Evolutionary conservation across 1,140 invertebrate genomes (phyloP), one percentile per base, ranked within the genome.

Genomic region (Leucophenga varia): DNA sequence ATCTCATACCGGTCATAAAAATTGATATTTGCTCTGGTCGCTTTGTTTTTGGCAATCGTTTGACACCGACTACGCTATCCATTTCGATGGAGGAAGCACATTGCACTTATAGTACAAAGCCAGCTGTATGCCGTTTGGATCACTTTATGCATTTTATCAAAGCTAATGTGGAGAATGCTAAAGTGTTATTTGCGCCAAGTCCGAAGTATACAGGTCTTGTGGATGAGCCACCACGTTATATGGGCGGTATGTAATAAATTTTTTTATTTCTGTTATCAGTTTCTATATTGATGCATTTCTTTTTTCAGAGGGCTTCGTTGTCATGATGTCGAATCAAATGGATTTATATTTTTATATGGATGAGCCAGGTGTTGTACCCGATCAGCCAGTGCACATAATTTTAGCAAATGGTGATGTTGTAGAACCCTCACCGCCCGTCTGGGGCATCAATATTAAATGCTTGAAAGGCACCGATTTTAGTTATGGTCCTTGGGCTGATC

Each of bases 401-500:
- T 74, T 97, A 41, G 91, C 91, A 1, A 95, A 96, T 79, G 94
- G 94, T 0, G 93, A 97, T 75, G 86, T 93, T 39, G 88, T 95
- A 5, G 88, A 93, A 64, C 88, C 91, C 12, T 90, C 91, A 48
- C 91, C 91, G 12, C 94, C 94, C 0, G 90, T 93, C 54, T 95
- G 93, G 90, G 93, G 93, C 2, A 85, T 97, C 3, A 93, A 96
- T 75, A 90, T 97, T 14, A 95, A 95, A 75, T 97, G 94, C 80
- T 91, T 94, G 2, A 96, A 97, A 79, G 94, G 83, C 17, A 98
- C 96, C 0, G 93, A 98, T 72, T 94, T 98, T 59, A 96, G 93
- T 75, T 98, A 97, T 67, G 96, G 96, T 2, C 95, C 97, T 3
- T 99, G 95, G 95, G 95, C 94, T 5, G 96, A 98, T 75, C 81